Evolutionary conservation across 35 echinoderm and acorn worm species (phyloP).

Genomic region (Heliocidaris tuberculata): DNA sequence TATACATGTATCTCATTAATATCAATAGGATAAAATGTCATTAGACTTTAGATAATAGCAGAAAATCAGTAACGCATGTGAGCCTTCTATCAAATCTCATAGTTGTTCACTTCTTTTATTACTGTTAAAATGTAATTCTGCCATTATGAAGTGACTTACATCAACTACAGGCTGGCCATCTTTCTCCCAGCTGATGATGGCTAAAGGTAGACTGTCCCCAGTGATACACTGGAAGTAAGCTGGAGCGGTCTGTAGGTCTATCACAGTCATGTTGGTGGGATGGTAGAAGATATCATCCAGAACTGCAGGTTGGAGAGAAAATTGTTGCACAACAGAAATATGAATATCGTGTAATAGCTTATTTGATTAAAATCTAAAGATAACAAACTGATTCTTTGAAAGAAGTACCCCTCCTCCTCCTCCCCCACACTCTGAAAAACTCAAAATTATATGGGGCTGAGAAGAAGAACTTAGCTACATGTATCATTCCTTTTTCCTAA

Average conservation of each 20-base stretch:
- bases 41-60: no score
- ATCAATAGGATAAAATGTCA: no score
- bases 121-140: background rate
- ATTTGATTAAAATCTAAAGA: background rate
- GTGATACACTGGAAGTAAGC: conserved; percentile 96
- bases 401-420: no score
- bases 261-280: conserved; percentile 56
- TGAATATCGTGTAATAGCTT: background rate
- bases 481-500: no score
- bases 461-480: no score
- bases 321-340: background rate
- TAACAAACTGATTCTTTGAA: background rate
- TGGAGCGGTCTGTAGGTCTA: conserved; percentile 72
- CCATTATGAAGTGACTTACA: background rate
- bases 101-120: no score
- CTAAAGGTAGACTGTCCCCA: conserved; percentile 75
- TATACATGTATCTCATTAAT: no score
- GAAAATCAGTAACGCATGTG: no score
- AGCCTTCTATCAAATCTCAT: background rate
- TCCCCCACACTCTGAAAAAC: no score
- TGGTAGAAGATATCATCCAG: conserved; percentile 71
- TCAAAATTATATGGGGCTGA: no score
- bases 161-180: conserved; percentile 60
- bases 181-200: conserved; percentile 86
- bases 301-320: conserved; percentile 45